Base-by-base conservation (phyloP, 2,888 invertebrate genomes). In the Polyommatus iphigenia region DNA sequence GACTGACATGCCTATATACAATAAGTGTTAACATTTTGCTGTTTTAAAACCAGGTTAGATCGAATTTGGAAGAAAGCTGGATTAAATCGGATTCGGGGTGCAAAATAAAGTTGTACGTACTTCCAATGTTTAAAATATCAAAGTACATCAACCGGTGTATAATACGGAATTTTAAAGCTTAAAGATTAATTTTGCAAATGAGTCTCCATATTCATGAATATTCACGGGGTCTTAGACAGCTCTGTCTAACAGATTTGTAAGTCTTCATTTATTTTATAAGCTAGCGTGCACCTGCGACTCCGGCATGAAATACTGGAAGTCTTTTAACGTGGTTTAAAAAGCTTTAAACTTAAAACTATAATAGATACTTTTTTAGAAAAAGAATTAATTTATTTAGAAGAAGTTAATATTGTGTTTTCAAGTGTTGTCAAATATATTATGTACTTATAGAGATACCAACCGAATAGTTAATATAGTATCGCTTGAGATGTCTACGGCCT, bases 121-220 rank as follows among this genome's bases (percentile, higher is more conserved):
- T 41, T 32, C 6, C 79, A 80, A 82, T 79, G 62, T 62, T 13
- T 62, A 62, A 67, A 29, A 18, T 32, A 18, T 67, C 29, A 67
- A 67, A 18, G 67, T 32, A 67, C 29, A 67, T 29, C 67, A 67
- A 15, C 67, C 67, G 15, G 67, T 67, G 18, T 29, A 29, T 32
- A 67, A 32, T 67, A 32, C 32, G 15, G 67, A 80, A 81, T 81
- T 80, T 79, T 75, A 80, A 79, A 79, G 80, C 81, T 81, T 79
- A 79, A 79, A 77, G 81, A 82, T 82, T 82, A 81, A 81, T 80
- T 82, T 81, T 81, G 82, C 81, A 83, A 82, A 82, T 81, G 82
- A 81, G 81, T 72, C 76, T 77, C 78, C 71, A 32, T 77, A 79
- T 78, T 80, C 67, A 82, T 83, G 79, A 83, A 83, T 83, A 82